Conservation (phyloP, 1,140 invertebrate species). For the Aporrectodea caliginosa region DNA sequence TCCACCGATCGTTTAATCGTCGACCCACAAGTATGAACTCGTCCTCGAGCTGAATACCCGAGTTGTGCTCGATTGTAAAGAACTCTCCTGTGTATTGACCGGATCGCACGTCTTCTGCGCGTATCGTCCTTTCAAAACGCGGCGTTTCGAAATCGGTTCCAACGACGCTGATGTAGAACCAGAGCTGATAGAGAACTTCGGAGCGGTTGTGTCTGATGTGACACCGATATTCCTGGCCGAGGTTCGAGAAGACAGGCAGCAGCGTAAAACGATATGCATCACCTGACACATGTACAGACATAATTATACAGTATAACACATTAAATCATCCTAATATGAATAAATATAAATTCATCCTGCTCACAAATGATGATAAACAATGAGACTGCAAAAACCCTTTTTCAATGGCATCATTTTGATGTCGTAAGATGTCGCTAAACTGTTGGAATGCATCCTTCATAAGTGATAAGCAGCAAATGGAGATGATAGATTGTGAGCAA, state of each 20-base stretch:
- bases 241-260: slow-evolving; percentile 39
- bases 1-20: background rate
- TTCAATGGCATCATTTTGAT: background rate
- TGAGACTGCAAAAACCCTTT: background rate
- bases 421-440: background rate
- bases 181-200: slow-evolving; percentile 41
- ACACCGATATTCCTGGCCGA: slow-evolving; percentile 38
- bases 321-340: background rate
- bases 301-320: background rate
- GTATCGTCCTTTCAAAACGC: slow-evolving; percentile 26
- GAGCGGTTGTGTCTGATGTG: slow-evolving; percentile 42
- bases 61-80: slow-evolving; percentile 29
- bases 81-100: slow-evolving; percentile 11
- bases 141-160: slow-evolving; percentile 36
- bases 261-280: slow-evolving; percentile 42
- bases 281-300: slow-evolving; percentile 33
- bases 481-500: no score
- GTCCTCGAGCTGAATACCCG: slow-evolving; percentile 25
- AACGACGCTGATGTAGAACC: slow-evolving; percentile 39
- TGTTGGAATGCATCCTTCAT: no score
- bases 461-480: no score
- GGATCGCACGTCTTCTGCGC: slow-evolving; percentile 8
- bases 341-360: no score
- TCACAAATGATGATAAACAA: no score
- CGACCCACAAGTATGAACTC: slow-evolving; percentile 29